phyloP scores from a whole-genome alignment of 2,888 invertebrate genomes.

The Strigamia crassipes region DNA sequence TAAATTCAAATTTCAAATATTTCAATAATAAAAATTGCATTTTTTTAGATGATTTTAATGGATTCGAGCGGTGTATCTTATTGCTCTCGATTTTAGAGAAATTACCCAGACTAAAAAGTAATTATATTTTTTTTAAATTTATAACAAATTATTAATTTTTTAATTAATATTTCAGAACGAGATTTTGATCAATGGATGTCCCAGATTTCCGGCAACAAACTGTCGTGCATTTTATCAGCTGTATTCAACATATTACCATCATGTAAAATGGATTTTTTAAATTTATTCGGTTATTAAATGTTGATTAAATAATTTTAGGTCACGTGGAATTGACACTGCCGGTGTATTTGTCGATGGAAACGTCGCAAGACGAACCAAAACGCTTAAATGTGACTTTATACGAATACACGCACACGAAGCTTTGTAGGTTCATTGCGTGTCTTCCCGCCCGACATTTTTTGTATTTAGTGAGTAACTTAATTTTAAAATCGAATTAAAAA shows the following conservation, averaged over 20 bases:
- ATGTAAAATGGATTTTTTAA: not conserved
- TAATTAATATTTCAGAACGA: not conserved
- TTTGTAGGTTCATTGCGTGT: not conserved
- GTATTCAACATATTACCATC: not conserved
- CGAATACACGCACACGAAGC: not conserved
- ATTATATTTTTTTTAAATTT: too few relatives aligned
- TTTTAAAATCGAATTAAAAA: not conserved
- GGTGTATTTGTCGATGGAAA: not conserved
- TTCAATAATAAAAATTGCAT: too few relatives aligned
- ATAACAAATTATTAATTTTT: too few relatives aligned
- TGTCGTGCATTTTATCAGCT: not conserved
- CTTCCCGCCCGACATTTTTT: constrained; percentile 15
- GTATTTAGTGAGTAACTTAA: not conserved
- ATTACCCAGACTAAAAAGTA: not conserved
- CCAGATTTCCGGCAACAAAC: not conserved
- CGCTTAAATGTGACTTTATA: not conserved
- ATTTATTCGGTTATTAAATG: not conserved
- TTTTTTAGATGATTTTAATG: not conserved
- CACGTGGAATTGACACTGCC: constrained; percentile 19
- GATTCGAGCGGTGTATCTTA: not conserved
- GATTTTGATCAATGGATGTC: not conserved
- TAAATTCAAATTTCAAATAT: not conserved
- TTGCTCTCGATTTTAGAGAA: not conserved
- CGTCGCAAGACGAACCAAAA: not conserved
- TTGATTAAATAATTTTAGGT: not conserved